Evolutionary conservation across 2,797 vertebrate species (phyloP), one percentile per base, ranked within the genome.

Genomic region (Apogon hyalosoma): DNA sequence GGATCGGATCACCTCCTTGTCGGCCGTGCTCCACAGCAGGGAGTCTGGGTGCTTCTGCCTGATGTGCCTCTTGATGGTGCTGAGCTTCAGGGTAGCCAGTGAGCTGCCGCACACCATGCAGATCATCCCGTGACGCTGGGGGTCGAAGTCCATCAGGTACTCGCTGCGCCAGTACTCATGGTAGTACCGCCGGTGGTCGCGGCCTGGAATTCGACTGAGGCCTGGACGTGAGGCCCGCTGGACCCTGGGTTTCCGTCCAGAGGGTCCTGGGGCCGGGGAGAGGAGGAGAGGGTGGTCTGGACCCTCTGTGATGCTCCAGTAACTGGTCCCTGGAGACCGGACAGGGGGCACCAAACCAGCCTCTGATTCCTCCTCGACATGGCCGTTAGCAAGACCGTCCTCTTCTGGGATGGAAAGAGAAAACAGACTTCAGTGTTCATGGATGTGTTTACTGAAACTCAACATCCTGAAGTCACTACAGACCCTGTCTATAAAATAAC

Each of bases 101-200:
- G 96, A 95, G 80, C 96, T 97, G 60, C 97, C 97, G 0, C 97
- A 98, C 76, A 98, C 97, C 96, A 98, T 97, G 87, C 97, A 98
- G 80, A 97, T 96, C 96, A 98, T 97, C 43, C 96, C 96, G 0
- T 97, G 96, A 28, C 95, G 90, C 16, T 93, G 93, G 0, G 94
- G 92, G 64, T 98, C 96, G 67, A 97, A 97, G 80, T 97, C 97
- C 97, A 98, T 98, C 83, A 98, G 91, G 90, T 96, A 97, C 83
- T 98, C 96, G 21, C 94, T 95, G 76, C 97, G 93, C 97, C 97
- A 98, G 86, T 97, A 96, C 79, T 96, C 95, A 7, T 97, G 97
- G 90, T 98, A 98, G 86, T 98, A 97, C 31, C 97, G 95, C 0
- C 97, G 94, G 83, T 98, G 96, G 82, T 98, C 96, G 0, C 96